Base-by-base conservation (phyloP, 2,888 invertebrate genomes). In the Platerodrilus igneus region DNA sequence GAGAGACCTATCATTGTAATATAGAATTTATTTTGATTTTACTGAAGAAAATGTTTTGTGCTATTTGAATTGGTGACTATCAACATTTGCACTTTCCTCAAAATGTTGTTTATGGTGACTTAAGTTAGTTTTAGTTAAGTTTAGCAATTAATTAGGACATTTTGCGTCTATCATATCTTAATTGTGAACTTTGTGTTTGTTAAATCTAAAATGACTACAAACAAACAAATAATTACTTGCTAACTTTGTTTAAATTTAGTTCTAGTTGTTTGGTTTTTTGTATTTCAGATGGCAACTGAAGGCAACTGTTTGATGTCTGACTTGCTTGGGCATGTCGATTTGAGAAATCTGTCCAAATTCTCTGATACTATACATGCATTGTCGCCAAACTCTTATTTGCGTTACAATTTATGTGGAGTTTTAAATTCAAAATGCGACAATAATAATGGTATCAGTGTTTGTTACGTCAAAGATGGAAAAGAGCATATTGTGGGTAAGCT, bases 331-430 rank as follows among this genome's bases (percentile, higher is more conserved):
- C 20, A 4, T 17, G 18, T 32, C 4, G 22, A 41, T 18, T 32
- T 41, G 17, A 21, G 23, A 1, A 10, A 9, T 3, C 8, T 41
- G 9, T 19, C 22, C 15, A 27, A 13, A 19, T 1, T 4, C n/a
- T 2, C 6, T 5, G 41, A 37, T 28, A 32, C 18, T 28, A 26
- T 8, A 22, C 16, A 32, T 16, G 4, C 7, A 15, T 26, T 39
- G 5, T 4, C 17, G 2, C 14, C 5, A n/a, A 36, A 27, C 21
- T 39, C 39, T 18, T 32, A 17, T 23, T 30, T 44, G 11, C 20
- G 39, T 10, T 44, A 35, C 13, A 44, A 39, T 26, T 27, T 44
- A 16, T 44, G 44, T 20, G 44, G 44, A 10, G 6, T 15, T 4
- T 32, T 44, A 13, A 36, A 26, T 13, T 10, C 21, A 19, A 26